Percentiles rank a stretch among this genome's conserved stretches.
Evolutionary conservation across 1,140 invertebrate species (phyloP).

Genomic region (Eurosta solidaginis): DNA sequence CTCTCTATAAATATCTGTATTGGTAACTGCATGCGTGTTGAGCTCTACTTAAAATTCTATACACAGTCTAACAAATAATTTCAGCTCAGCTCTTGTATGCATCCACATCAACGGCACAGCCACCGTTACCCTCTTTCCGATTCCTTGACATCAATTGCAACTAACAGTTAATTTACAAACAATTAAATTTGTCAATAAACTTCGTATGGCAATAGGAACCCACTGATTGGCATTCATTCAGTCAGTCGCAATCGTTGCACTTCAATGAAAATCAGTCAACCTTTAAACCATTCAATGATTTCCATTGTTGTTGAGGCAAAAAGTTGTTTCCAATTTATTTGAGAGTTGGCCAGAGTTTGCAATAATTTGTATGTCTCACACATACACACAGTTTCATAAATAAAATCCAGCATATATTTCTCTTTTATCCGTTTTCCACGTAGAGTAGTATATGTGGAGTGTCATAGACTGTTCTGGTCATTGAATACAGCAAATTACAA

Average conservation of each 20-base stretch:
- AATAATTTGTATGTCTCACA: neutral
- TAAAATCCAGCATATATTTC: neutral
- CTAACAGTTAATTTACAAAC: slow-evolving; percentile 25
- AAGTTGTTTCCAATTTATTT: neutral
- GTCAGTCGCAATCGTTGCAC: neutral
- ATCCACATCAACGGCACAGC: neutral
- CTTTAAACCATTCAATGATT: neutral
- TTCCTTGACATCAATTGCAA: neutral
- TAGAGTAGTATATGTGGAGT: neutral
- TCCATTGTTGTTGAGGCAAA: neutral
- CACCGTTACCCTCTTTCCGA: neutral
- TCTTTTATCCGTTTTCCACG: neutral
- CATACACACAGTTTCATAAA: neutral
- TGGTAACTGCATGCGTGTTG: too few relatives aligned
- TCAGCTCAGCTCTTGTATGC: neutral
- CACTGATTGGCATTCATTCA: neutral
- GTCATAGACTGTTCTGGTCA: neutral
- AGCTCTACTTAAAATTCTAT: slow-evolving; percentile 10
- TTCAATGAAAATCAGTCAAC: neutral
- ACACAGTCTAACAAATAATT: neutral
- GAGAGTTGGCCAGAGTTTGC: neutral
- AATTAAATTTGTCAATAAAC: slow-evolving; percentile 18
- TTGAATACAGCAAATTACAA: slow-evolving; percentile 10
- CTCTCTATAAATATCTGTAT: too few relatives aligned
- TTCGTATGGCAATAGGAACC: neutral